Evolutionary conservation across 1,140 invertebrate genomes (phyloP), one percentile per base, ranked within the genome.

Genomic region (Rhizoglyphus robini): DNA sequence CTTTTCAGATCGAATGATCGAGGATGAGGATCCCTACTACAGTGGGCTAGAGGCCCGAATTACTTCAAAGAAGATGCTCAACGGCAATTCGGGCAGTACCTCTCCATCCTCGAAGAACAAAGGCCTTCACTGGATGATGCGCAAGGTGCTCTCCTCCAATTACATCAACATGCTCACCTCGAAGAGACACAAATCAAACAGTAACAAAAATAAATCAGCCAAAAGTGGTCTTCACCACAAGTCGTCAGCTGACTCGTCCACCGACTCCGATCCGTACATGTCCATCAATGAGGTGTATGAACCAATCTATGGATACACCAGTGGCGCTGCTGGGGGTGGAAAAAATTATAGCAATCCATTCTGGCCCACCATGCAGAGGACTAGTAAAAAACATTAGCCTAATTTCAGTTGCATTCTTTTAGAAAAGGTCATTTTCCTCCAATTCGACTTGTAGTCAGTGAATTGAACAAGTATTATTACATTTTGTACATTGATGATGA

Each of bases 161-260:
- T 68, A 68, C 29, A 59, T 68, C 13, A 68, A 68, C 51, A 61
- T 61, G 38, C 27, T 68, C 58, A 48, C 63, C 8, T 48, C 63
- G n/a, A 48, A 20, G 46, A 27, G 41, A 18, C 38, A 64, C 15
- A 64, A 64, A 57, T 32, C 18, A 64, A 51, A 64, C 31, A 30
- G 15, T 51, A 48, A 49, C 31, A 31, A 2, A 20, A 51, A 51
- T 18, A 48, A 64, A 64, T 38, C n/a, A n/a, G n/a, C 27, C 38
- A 18, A 64, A 64, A 31, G 11, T 46, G 15, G 36, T n/a, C 15
- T 13, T 60, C 58, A 2, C 29, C 23, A 51, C 15, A 13, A 27
- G 23, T 13, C 23, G n/a, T n/a, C n/a, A n/a, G n/a, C n/a, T n/a
- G 58, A 60, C 15, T 60, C 58, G 25, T 64, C 63, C 1, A 48